Conservation (phyloP, 2,113 vertebrate species). For the Syngnathus floridae region DNA sequence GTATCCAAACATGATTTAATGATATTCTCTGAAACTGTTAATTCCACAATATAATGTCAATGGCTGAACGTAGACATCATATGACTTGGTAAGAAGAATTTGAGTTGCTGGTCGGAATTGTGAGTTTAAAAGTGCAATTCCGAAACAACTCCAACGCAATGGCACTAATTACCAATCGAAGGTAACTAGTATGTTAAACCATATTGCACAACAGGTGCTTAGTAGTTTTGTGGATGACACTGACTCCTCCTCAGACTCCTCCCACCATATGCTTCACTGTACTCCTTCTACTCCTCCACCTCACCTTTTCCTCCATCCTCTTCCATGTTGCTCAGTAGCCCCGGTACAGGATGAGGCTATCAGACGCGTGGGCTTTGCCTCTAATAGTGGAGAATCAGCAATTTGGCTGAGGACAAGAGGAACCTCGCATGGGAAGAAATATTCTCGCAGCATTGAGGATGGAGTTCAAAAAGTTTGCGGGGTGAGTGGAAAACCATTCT, state of each 20-base stretch:
- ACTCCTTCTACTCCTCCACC: slow-evolving; percentile 42
- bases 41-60: too few species aligned
- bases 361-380: slow-evolving; percentile 55
- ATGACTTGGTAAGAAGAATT: too few species aligned
- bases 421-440: slow-evolving; percentile 2
- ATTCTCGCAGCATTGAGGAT: slow-evolving; percentile 15
- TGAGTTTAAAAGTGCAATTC: too few species aligned
- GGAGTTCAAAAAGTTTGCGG: slow-evolving; percentile 36
- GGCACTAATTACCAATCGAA: too few species aligned
- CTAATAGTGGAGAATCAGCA: slow-evolving; percentile 39
- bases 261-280: slow-evolving; percentile 23
- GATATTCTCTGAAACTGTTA: too few species aligned
- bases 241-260: slow-evolving; percentile 37
- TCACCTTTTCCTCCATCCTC: slow-evolving; percentile 45
- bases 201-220: neutral
- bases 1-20: too few species aligned
- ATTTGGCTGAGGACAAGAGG: slow-evolving; percentile 8
- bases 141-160: too few species aligned
- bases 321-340: slow-evolving; percentile 50
- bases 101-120: too few species aligned
- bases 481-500: slow-evolving; percentile 10
- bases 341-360: slow-evolving; percentile 47
- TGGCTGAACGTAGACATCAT: too few species aligned
- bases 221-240: slow-evolving; percentile 30
- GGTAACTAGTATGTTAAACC: neutral